Conservation (phyloP, 2,797 vertebrate genomes). For the Lagocephalus sceleratus region DNA sequence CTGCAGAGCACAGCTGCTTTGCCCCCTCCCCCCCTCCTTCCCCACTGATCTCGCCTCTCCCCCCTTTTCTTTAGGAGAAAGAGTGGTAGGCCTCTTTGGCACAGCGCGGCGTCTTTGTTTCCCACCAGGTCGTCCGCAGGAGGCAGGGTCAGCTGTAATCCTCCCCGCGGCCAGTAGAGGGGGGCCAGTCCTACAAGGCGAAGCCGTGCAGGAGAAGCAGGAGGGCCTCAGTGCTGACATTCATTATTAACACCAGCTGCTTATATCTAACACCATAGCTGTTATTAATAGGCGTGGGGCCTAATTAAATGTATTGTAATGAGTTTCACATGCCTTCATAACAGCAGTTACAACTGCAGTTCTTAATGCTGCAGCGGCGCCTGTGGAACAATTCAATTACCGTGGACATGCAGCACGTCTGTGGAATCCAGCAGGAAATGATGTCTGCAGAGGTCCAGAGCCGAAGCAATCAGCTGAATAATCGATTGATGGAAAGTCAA, state of each 20-base stretch:
- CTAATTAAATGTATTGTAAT: conserved; percentile 58
- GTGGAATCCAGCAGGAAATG: conserved; percentile 56
- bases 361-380: conserved; percentile 41
- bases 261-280: conserved; percentile 27
- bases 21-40: conserved; percentile 31
- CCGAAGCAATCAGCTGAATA: background rate
- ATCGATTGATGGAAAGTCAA: conserved; percentile 5
- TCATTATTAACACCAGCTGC: conserved; percentile 29
- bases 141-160: conserved; percentile 65
- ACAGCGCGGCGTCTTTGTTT: conserved; percentile 69
- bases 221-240: conserved; percentile 14
- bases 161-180: conserved; percentile 66
- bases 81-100: conserved; percentile 59
- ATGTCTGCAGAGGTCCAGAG: conserved; percentile 44
- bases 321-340: conserved; percentile 43
- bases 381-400: conserved; percentile 69
- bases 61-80: conserved; percentile 23
- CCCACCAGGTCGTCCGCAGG: conserved; percentile 54
- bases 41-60: background rate
- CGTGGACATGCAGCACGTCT: conserved; percentile 63
- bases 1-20: conserved; percentile 55
- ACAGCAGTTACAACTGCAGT: conserved; percentile 31
- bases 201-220: conserved; percentile 20
- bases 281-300: conserved; percentile 50
- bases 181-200: conserved; percentile 23